Evolutionary conservation across 2,113 vertebrate species (phyloP).

Genomic region (Aegotheles bennettii): DNA sequence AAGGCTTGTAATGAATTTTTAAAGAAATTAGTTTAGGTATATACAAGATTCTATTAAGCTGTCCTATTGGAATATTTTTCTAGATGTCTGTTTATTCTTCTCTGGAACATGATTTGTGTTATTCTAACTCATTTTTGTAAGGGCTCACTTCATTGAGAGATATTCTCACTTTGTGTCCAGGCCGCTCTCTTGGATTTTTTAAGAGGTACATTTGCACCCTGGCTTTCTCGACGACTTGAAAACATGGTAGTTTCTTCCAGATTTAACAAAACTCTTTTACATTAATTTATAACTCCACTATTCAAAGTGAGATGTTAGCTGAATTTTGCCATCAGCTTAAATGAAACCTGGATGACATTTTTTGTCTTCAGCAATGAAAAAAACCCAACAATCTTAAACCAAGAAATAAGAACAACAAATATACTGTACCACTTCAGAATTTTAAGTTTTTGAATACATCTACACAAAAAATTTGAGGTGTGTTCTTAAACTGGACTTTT

Average conservation of each 20-base stretch:
- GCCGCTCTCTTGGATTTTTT: neutral
- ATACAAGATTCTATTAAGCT: neutral
- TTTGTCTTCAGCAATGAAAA: neutral
- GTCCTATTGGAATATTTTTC: neutral
- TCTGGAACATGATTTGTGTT: neutral
- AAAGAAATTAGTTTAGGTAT: neutral
- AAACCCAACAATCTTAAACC: neutral
- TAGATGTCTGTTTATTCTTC: neutral
- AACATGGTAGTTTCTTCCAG: neutral
- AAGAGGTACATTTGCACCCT: neutral
- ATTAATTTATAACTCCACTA: neutral
- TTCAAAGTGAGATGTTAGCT: neutral
- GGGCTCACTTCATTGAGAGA: neutral
- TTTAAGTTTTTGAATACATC: neutral
- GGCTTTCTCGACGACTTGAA: neutral
- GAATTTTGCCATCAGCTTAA: neutral
- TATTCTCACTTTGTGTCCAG: neutral
- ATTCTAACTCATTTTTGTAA: neutral
- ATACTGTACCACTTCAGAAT: neutral
- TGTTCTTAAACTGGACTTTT: neutral
- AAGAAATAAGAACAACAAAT: neutral
- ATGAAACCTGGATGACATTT: neutral
- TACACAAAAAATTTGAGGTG: fast-evolving
- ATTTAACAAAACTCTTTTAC: neutral
- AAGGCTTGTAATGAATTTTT: neutral